Evolutionary conservation across 1,140 invertebrate genomes (phyloP), one percentile per base, ranked within the genome.

Genomic region (Philotrypesis tridentata): DNA sequence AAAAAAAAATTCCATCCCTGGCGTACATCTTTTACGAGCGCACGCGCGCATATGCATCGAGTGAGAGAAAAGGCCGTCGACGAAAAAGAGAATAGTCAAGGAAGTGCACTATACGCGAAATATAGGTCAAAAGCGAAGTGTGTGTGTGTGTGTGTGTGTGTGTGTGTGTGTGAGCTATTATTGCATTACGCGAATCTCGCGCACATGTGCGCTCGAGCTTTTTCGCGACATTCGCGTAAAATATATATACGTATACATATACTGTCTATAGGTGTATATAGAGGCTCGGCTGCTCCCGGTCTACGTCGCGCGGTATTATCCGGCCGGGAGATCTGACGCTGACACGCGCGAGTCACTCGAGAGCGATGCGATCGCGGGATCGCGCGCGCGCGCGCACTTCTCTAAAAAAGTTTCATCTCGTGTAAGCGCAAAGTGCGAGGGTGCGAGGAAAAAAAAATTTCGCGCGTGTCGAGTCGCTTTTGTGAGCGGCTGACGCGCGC

Each of bases 121-220:
- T 72, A 29, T 72, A 31, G 70, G 70, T 72, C 70, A 72, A 72
- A 72, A 23, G 70, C 70, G 70, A 17, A 17, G 37, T 70, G 2
- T 21, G 40, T 21, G n/a, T 21, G 70, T 33, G 12, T 14, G 40
- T 4, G 17, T 9, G 21, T 37, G 37, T 8, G 2, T 8, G 7
- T 23, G 8, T 6, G 40, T 21, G n/a, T 25, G 33, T 25, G 70
- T 70, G 67, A 21, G 14, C 67, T 31, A 37, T 70, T 70, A 70
- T 33, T 70, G 67, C 31, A n/a, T 37, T 70, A 37, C 61, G 25
- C 25, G 25, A 25, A 61, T 40, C 33, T 5, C 70, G 33, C 27
- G 25, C 43, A 29, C 5, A 27, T 68, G 12, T 68, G 8, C 27
- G 65, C 4, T 6, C 11, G 40, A 43, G 40, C 40, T 43, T 37